Conservation (phyloP, 2,888 invertebrate species). For the Eumerus sabulonum region DNA sequence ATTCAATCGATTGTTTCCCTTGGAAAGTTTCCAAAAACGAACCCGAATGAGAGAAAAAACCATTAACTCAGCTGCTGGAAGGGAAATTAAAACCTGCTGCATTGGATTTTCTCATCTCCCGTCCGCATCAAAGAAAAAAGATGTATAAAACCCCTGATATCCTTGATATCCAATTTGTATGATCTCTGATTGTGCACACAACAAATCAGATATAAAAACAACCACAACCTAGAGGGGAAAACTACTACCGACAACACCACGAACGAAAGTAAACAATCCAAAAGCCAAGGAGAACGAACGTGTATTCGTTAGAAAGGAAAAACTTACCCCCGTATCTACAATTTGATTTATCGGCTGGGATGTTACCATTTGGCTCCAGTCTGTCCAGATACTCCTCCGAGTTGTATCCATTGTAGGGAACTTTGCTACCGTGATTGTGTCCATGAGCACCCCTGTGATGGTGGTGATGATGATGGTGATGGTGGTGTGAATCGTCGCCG, state of each 20-base stretch:
- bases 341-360: slow-evolving; percentile 91
- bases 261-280: neutral
- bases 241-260: slow-evolving; percentile 3
- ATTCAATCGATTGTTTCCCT: too few species aligned
- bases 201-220: slow-evolving; percentile 13
- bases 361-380: slow-evolving; percentile 95
- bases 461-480: slow-evolving; percentile 82
- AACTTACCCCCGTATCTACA: slow-evolving; percentile 83
- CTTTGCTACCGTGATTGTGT: slow-evolving; percentile 83
- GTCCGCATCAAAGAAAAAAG: slow-evolving; percentile 6
- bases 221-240: too few species aligned
- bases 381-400: slow-evolving; percentile 96
- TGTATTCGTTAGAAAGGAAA: neutral
- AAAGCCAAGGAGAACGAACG: slow-evolving; percentile 12
- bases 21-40: neutral
- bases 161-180: slow-evolving; percentile 54
- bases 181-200: slow-evolving; percentile 53
- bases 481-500: slow-evolving; percentile 83
- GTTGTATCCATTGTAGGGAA: slow-evolving; percentile 92
- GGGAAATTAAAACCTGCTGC: slow-evolving; percentile 60
- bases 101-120: slow-evolving; percentile 2
- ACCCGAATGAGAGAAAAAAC: slow-evolving; percentile 6
- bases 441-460: slow-evolving; percentile 80
- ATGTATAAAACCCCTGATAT: slow-evolving; percentile 25
- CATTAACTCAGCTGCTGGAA: slow-evolving; percentile 19